A percentile compares a stretch with the other conserved stretches of the same genome.
Evolutionary conservation across 2,113 vertebrate species (phyloP).

Genomic region (Phrynocephalus versicolor): DNA sequence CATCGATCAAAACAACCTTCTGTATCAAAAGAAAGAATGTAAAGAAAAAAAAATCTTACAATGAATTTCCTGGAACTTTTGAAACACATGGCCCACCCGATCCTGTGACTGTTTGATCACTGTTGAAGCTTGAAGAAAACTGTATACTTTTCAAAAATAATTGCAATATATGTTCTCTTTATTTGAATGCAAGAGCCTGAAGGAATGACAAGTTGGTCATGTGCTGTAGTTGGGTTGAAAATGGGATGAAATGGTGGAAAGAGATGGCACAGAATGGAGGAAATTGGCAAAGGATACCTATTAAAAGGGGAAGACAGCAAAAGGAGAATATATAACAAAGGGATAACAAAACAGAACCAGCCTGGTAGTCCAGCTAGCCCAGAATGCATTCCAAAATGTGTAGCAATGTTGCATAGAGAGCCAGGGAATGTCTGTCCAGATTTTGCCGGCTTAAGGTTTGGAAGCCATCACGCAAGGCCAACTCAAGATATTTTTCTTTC

Average conservation of each 20-base stretch:
- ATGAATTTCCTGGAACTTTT: constrained; percentile 15
- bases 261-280: not conserved
- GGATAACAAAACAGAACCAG: not conserved
- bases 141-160: not conserved
- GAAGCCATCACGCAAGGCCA: not conserved
- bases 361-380: not conserved
- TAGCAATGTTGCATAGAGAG: not conserved
- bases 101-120: constrained; percentile 13
- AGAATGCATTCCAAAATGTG: not conserved
- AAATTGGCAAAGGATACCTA: not conserved
- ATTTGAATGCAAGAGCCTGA: not conserved
- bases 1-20: constrained; percentile 36
- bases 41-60: constrained; percentile 12
- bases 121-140: not conserved
- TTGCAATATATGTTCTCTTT: not conserved
- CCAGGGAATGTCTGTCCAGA: not conserved
- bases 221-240: not conserved
- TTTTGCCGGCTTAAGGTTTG: not conserved
- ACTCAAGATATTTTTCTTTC: not conserved
- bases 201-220: not conserved
- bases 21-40: not conserved
- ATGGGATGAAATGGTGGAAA: not conserved
- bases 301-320: not conserved
- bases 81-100: constrained; percentile 23
- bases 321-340: not conserved